Conservation (phyloP, 2,113 vertebrate species). For the Microtus montanus region DNA sequence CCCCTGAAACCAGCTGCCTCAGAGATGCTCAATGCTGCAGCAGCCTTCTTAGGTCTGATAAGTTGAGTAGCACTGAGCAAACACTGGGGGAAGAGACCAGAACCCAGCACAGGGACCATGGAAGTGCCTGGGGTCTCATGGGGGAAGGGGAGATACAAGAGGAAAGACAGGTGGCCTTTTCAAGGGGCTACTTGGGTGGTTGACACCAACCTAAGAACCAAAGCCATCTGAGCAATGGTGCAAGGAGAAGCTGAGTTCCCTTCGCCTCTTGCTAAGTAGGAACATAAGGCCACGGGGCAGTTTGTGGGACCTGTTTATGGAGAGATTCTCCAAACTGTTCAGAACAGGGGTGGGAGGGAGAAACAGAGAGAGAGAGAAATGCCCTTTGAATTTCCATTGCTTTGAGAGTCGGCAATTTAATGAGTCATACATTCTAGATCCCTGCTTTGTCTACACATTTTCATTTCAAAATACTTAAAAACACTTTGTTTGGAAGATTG, state of each 20-base stretch:
- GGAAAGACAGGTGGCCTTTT: background rate
- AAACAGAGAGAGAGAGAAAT: background rate
- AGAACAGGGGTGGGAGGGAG: conserved; percentile 68
- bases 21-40: background rate
- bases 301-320: conserved; percentile 43
- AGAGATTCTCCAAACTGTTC: conserved; percentile 68
- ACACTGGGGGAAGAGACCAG: background rate
- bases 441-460: conserved; percentile 84
- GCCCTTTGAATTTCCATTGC: conserved; percentile 67
- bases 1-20: background rate
- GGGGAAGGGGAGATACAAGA: background rate
- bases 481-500: conserved; percentile 84
- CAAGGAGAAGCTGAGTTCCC: background rate
- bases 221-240: background rate
- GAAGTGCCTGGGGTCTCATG: background rate
- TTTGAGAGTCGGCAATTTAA: conserved; percentile 84
- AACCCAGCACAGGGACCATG: accelerated
- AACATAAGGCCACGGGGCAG: background rate
- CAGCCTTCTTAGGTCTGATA: background rate
- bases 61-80: background rate
- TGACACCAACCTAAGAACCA: background rate
- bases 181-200: background rate
- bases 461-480: conserved; percentile 87
- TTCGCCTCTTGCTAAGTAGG: background rate
- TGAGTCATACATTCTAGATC: conserved; percentile 84